These are phyloP conservation scores for Camponotus vicinus DNA, from an alignment of 1,140 invertebrate genomes.

Conservation along the genomic window DNA sequence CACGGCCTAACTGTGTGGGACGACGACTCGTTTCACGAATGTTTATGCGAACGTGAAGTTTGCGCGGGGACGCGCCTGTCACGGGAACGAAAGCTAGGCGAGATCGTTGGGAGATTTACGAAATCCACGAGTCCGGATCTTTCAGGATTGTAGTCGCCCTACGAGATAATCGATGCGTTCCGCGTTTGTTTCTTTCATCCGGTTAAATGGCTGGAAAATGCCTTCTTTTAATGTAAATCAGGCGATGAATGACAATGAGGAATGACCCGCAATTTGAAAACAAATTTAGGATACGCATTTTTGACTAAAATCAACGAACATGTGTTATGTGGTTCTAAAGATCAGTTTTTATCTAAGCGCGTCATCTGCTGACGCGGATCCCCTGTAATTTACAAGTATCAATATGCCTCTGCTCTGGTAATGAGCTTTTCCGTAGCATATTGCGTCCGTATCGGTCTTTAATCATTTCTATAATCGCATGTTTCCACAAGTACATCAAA, in stretches of 20 bases:
- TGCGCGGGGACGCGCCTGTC: not conserved
- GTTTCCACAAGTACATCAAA: not conserved
- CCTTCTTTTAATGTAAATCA: not conserved
- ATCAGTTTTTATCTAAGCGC: not conserved
- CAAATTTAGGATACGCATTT: not conserved
- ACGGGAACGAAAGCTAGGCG: constrained; percentile 8
- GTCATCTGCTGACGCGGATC: constrained; percentile 8
- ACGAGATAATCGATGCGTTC: constrained; percentile 2
- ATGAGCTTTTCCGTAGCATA: constrained; percentile 2
- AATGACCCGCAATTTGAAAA: not conserved
- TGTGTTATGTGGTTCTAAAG: not conserved
- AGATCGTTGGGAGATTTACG: constrained; percentile 48
- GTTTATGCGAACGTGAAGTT: constrained; percentile 41
- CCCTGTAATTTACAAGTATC: constrained; percentile 5
- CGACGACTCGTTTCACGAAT: constrained; percentile 10
- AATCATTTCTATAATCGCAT: constrained; percentile 26
- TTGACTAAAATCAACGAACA: not conserved
- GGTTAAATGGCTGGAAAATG: not conserved
- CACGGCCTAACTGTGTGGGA: constrained; percentile 38
- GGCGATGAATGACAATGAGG: not conserved
- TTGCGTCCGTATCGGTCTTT: not conserved
- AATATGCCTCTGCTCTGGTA: not conserved
- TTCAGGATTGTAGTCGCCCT: not conserved
- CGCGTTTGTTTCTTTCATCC: not conserved
- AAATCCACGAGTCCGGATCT: constrained; percentile 23